Evolutionary conservation across 1,140 invertebrate genomes (phyloP).

Genomic region (Chymomyza costata): DNA sequence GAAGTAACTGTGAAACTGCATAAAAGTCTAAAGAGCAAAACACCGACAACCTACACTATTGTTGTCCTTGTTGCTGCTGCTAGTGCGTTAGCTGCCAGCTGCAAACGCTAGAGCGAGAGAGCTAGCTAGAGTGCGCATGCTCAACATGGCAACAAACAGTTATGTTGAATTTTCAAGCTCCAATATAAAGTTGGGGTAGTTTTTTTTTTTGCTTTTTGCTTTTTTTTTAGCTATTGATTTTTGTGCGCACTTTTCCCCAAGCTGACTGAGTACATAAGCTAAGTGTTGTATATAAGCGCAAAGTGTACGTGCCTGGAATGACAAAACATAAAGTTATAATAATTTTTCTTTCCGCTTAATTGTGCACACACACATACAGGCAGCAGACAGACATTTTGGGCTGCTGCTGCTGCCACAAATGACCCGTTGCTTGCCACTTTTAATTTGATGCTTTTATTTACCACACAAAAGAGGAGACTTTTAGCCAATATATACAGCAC

Average conservation of each 20-base stretch:
- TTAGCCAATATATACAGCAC: constrained; percentile 13
- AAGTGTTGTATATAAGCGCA: constrained; percentile 13
- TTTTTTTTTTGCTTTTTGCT: constrained; percentile 53
- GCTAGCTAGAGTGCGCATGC: constrained; percentile 18
- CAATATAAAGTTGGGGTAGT: constrained; percentile 42
- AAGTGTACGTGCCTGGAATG: constrained; percentile 54
- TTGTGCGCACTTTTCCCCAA: too few species aligned
- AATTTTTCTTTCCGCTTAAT: constrained; percentile 75
- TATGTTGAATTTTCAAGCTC: constrained; percentile 29
- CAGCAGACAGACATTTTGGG: constrained; percentile 59
- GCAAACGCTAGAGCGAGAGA: constrained; percentile 26
- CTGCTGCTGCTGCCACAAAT: constrained; percentile 15
- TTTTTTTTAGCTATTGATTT: constrained; percentile 24
- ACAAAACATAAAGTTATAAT: constrained; percentile 74
- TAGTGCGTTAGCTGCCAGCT: not conserved
- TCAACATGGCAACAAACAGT: constrained; percentile 22
- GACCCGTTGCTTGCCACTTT: constrained; percentile 60
- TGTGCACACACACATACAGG: constrained; percentile 39
- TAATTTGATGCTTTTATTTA: constrained; percentile 72
- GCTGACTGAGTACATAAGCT: not conserved
- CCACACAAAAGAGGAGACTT: constrained; percentile 19
- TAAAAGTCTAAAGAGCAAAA: constrained; percentile 14
- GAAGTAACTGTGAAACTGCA: constrained; percentile 9
- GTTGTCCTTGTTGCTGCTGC: constrained; percentile 23
- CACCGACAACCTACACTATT: constrained; percentile 13